A percentile compares a stretch with the other conserved stretches of the same genome.
These are phyloP conservation scores for Branchellion lobata DNA, from an alignment of 2,888 invertebrate genomes.

Conservation along the genomic window DNA sequence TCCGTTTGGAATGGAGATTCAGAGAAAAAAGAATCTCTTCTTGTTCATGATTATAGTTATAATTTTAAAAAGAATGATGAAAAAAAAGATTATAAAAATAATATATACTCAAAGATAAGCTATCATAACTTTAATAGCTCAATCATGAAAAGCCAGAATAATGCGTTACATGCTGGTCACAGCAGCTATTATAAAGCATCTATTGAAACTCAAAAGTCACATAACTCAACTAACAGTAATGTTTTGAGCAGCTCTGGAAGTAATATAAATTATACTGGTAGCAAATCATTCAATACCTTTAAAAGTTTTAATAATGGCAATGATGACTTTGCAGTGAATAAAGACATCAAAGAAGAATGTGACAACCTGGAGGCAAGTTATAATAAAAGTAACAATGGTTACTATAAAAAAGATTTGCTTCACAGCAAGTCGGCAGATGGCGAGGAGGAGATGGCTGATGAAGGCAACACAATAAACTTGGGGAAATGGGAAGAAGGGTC, in stretches of 20 bases:
- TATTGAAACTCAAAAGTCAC: background rate
- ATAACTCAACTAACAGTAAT: background rate
- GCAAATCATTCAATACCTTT: background rate
- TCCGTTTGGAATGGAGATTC: background rate
- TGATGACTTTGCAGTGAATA: too few relatives aligned
- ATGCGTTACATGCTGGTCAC: background rate
- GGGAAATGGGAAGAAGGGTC: too few relatives aligned
- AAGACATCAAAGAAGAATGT: too few relatives aligned
- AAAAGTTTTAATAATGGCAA: background rate
- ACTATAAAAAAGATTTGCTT: too few relatives aligned
- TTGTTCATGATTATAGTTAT: background rate
- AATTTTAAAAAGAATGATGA: background rate
- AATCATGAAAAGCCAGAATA: background rate
- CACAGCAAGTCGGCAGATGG: too few relatives aligned
- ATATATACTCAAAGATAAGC: background rate
- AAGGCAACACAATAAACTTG: too few relatives aligned
- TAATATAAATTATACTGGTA: too few relatives aligned
- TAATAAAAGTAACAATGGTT: too few relatives aligned
- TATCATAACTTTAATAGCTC: constrained; percentile 13
- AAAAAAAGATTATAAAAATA: background rate
- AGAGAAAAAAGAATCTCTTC: background rate
- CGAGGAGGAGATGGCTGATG: too few relatives aligned
- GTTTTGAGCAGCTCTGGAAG: too few relatives aligned
- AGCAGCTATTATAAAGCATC: background rate
- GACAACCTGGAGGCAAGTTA: too few relatives aligned